Evolutionary conservation across 2,797 vertebrate genomes (phyloP).

Genomic region (Carapus acus): DNA sequence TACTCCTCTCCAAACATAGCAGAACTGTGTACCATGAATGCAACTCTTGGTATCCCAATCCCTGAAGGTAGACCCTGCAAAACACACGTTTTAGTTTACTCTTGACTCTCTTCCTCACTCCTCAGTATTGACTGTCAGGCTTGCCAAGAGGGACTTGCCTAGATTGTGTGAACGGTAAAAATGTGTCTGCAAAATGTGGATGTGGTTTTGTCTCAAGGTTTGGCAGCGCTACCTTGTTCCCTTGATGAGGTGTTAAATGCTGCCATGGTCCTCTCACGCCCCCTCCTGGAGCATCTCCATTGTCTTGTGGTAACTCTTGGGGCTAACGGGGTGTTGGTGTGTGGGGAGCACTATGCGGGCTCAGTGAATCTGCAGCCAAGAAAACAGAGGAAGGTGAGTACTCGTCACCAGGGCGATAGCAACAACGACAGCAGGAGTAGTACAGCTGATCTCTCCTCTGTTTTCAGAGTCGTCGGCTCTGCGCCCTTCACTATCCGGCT

Average conservation of each 20-base stretch:
- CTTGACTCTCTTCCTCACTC: background rate
- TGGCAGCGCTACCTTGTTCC: conserved; percentile 68
- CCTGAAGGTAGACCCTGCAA: conserved; percentile 84
- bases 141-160: no score
- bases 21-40: conserved; percentile 81
- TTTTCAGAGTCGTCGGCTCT: conserved; percentile 68
- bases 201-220: conserved; percentile 25
- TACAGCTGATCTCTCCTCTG: conserved; percentile 19
- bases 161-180: conserved; percentile 30
- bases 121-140: background rate
- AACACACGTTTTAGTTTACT: no score
- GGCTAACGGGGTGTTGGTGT: conserved; percentile 75
- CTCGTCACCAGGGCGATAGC: background rate
- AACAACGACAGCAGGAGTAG: background rate
- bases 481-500: conserved; percentile 80
- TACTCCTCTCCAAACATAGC: conserved; percentile 84
- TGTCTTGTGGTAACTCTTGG: conserved; percentile 85
- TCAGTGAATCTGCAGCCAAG: conserved; percentile 67
- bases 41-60: conserved; percentile 72
- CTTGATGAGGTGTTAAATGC: conserved; percentile 67
- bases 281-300: conserved; percentile 80
- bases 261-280: conserved; percentile 73
- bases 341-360: conserved; percentile 70
- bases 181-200: conserved; percentile 14
- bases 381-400: conserved; percentile 52